Evolutionary conservation across 1,140 invertebrate genomes (phyloP).

Genomic region (Conopomorpha cramerella): DNA sequence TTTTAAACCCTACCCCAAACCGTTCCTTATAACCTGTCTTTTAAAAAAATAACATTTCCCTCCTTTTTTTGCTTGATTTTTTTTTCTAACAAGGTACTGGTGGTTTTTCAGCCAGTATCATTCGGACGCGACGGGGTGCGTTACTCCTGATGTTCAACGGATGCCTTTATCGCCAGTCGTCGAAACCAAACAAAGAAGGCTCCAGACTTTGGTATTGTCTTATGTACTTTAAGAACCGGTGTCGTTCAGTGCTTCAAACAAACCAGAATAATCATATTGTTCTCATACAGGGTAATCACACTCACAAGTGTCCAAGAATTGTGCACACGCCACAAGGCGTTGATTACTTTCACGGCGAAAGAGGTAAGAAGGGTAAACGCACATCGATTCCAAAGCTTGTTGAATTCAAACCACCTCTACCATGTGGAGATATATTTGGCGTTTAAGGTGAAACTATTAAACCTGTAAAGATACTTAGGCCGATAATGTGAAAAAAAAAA

Average conservation of each 20-base stretch:
- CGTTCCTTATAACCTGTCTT: too few species aligned
- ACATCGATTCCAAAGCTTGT: too few species aligned
- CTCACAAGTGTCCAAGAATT: not conserved
- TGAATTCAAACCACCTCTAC: too few species aligned
- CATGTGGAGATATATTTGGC: too few species aligned
- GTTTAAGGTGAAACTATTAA: too few species aligned
- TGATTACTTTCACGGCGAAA: slow-evolving; percentile 1
- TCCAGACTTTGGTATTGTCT: slow-evolving; percentile 11
- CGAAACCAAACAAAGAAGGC: slow-evolving; percentile 9
- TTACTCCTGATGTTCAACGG: slow-evolving; percentile 6
- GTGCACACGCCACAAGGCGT: slow-evolving; percentile 3
- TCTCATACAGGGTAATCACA: slow-evolving; percentile 6
- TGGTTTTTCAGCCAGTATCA: slow-evolving; percentile 10
- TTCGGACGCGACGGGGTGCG: slow-evolving; percentile 9
- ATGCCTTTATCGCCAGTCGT: slow-evolving; percentile 8
- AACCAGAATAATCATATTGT: slow-evolving; percentile 5
- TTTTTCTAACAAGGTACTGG: too few species aligned
- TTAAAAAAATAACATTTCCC: too few species aligned
- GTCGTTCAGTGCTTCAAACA: slow-evolving; percentile 6
- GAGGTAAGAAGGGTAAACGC: not conserved
- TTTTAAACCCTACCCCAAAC: too few species aligned
- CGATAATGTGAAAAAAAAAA: too few species aligned
- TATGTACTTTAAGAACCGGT: slow-evolving; percentile 7
- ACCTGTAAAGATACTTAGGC: too few species aligned
- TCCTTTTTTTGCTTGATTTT: too few species aligned